phyloP scores from a whole-genome alignment of 1,140 invertebrate species.

The Archivesica marissinica region DNA sequence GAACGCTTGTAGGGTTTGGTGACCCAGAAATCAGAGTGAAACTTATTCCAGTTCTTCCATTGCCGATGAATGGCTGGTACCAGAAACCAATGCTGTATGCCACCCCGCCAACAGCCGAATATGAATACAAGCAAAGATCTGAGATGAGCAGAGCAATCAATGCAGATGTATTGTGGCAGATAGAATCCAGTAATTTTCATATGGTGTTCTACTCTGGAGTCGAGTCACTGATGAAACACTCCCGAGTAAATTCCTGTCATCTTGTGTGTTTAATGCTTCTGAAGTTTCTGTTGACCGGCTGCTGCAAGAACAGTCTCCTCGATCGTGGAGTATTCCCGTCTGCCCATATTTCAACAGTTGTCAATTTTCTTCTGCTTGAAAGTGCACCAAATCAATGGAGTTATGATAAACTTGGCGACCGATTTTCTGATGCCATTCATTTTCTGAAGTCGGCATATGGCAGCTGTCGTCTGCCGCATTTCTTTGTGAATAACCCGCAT shows the following conservation, averaged over 20 bases:
- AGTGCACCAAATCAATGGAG: constrained; percentile 72
- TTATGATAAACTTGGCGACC: constrained; percentile 66
- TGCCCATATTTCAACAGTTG: constrained; percentile 70
- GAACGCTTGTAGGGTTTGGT: constrained; percentile 71
- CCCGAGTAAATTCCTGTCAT: constrained; percentile 68
- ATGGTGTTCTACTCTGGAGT: constrained; percentile 55
- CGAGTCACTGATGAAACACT: constrained; percentile 63
- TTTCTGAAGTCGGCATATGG: constrained; percentile 72
- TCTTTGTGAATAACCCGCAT: constrained; percentile 76
- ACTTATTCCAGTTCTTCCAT: constrained; percentile 72
- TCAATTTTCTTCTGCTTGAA: constrained; percentile 75
- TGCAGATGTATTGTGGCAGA: constrained; percentile 71
- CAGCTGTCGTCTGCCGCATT: constrained; percentile 73
- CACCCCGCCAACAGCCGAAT: neutral
- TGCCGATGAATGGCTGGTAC: constrained; percentile 65
- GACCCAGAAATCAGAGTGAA: constrained; percentile 71
- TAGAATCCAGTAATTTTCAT: constrained; percentile 68
- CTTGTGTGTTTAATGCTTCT: constrained; percentile 71
- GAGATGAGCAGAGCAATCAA: constrained; percentile 8
- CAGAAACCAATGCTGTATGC: constrained; percentile 62
- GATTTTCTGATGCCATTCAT: constrained; percentile 76
- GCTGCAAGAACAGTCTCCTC: constrained; percentile 66
- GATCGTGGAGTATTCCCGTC: constrained; percentile 70
- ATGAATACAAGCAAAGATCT: constrained; percentile 50
- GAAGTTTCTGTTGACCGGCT: constrained; percentile 72